phyloP scores from a whole-genome alignment of 1,140 invertebrate species.

The Proales similis region DNA sequence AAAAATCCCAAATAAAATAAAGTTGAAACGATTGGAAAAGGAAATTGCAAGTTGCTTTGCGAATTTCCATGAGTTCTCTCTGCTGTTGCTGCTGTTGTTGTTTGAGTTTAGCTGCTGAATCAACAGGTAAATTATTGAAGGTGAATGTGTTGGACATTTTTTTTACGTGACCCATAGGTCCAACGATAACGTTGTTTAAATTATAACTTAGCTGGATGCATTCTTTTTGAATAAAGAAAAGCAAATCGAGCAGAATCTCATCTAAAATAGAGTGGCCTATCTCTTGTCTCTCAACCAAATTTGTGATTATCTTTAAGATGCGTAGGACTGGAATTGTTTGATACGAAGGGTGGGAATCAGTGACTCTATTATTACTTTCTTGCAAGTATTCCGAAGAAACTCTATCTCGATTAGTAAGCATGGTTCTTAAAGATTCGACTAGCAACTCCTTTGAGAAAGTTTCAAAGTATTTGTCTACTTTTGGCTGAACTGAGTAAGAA shows the following conservation, averaged over 20 bases:
- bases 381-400: slow-evolving; percentile 4
- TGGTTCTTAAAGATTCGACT: slow-evolving; percentile 54
- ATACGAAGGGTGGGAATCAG: background rate
- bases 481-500: background rate
- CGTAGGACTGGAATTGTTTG: slow-evolving; percentile 59
- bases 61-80: slow-evolving; percentile 8
- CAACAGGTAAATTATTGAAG: slow-evolving; percentile 25
- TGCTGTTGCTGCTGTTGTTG: slow-evolving; percentile 23
- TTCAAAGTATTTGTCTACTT: slow-evolving; percentile 61
- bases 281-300: slow-evolving; percentile 78
- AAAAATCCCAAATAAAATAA: slow-evolving; percentile 76
- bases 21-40: slow-evolving; percentile 75
- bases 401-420: slow-evolving; percentile 47
- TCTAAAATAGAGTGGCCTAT: slow-evolving; percentile 76
- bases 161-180: background rate
- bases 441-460: slow-evolving; percentile 62
- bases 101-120: background rate
- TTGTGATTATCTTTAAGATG: slow-evolving; percentile 75
- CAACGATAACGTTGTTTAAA: slow-evolving; percentile 35
- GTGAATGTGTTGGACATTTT: too few species aligned
- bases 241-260: slow-evolving; percentile 74
- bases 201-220: slow-evolving; percentile 40
- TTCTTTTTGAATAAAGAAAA: slow-evolving; percentile 59
- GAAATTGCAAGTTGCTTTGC: slow-evolving; percentile 61
- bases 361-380: slow-evolving; percentile 15